These are phyloP conservation scores for Darevskia mixta DNA, from an alignment of 2,797 vertebrate genomes.

Conservation along the genomic window DNA sequence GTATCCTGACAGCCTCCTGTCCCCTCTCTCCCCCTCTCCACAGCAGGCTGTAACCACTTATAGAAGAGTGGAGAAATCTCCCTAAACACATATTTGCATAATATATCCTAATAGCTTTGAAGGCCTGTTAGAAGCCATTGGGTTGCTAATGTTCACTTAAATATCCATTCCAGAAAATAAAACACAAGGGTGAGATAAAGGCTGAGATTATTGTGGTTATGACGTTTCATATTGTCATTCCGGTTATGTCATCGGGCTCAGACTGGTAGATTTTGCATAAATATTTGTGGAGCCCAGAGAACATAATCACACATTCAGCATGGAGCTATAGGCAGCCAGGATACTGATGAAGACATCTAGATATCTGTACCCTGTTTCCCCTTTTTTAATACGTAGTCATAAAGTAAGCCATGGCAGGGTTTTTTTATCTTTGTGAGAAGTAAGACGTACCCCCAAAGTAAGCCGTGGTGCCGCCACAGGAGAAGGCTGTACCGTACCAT, in stretches of 20 bases:
- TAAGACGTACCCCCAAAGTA: no score
- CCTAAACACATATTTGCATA: conserved; percentile 24
- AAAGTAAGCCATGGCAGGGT: no score
- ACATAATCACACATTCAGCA: not conserved
- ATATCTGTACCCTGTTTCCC: no score
- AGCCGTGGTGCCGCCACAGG: no score
- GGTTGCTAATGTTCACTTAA: conserved; percentile 5
- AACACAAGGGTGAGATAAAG: not conserved
- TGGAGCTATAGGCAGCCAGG: not conserved
- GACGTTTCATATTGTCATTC: not conserved
- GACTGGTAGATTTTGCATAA: not conserved
- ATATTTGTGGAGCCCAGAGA: not conserved
- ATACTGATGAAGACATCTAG: no score
- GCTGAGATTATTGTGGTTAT: not conserved
- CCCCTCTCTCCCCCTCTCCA: not conserved
- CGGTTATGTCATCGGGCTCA: no score
- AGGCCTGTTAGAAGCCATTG: not conserved
- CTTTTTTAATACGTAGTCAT: no score
- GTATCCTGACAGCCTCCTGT: not conserved
- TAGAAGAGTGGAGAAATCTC: not conserved
- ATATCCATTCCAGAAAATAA: not conserved
- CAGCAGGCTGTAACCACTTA: not conserved
- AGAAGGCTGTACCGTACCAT: no score
- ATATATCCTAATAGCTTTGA: conserved; percentile 23
- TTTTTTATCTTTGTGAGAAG: no score